Percentiles rank a stretch among this genome's conserved stretches.
Evolutionary conservation across 2,888 invertebrate genomes (phyloP).

Genomic region (Andrena fulva): DNA sequence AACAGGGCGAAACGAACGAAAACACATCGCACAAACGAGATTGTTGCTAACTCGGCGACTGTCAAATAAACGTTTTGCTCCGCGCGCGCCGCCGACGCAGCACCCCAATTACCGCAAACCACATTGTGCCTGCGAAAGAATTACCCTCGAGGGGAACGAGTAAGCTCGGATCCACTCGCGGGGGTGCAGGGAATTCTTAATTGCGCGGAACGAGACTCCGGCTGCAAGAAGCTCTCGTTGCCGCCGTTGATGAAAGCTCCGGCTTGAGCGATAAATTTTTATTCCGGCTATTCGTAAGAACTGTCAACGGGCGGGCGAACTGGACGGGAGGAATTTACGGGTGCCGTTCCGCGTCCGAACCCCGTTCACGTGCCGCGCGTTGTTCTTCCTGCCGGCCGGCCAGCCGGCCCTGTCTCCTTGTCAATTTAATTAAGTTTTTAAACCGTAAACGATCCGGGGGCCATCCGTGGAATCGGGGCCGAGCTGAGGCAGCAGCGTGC

Average conservation of each 20-base stretch:
- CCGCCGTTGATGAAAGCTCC: background rate
- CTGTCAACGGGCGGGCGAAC: conserved; percentile 7
- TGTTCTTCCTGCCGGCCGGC: conserved; percentile 16
- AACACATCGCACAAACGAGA: no score
- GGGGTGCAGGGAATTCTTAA: background rate
- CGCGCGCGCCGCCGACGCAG: background rate
- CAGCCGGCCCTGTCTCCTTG: conserved; percentile 47
- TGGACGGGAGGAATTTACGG: conserved; percentile 22
- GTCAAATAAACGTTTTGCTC: no score
- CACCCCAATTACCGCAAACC: background rate
- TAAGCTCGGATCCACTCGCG: background rate
- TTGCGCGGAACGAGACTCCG: background rate
- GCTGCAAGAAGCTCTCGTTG: background rate
- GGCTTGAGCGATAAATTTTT: conserved; percentile 17
- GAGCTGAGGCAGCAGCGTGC: background rate
- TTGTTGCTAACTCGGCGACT: no score
- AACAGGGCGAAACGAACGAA: no score
- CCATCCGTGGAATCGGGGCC: conserved; percentile 30
- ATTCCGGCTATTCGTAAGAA: conserved; percentile 14
- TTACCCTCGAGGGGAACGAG: background rate
- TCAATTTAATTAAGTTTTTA: conserved; percentile 73
- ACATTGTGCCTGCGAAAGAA: background rate
- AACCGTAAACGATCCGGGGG: conserved; percentile 66
- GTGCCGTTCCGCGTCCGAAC: conserved; percentile 14
- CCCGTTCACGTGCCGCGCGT: conserved; percentile 38